Base-by-base conservation (phyloP, 1,140 invertebrate genomes). In the Pseudomyrmex dendroicus region DNA sequence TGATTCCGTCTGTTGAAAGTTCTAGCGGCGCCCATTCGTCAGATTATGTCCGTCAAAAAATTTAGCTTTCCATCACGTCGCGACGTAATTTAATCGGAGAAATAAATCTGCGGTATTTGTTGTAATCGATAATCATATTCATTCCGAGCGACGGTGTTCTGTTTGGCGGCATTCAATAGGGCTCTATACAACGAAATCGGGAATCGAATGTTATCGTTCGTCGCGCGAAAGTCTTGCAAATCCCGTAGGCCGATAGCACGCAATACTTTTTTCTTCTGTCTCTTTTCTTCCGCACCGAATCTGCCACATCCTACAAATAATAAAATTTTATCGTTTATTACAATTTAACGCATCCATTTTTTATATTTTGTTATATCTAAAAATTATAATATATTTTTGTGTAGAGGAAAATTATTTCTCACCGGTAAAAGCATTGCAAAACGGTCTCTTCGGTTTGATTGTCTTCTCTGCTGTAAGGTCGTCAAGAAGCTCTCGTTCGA, bases 351-450 rank as follows among this genome's bases (percentile, higher is more conserved):
- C 3, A 7, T 44, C 15, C 46, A 57, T 20, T 52, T 52, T 7
- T 68, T 22, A 56, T 66, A 48, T 17, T 17, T 66, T 22, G 15
- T 54, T 15, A 22, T 56, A 56, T 68, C 17, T 25, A 0, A 2
- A 56, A 5, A 44, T 4, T 61, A 52, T 62, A 52, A 10, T 78
- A 35, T 5, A 73, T 22, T 4, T 3, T 4, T 73, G 13, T 15
- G 15, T 22, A 64, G 57, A 52, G 15, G n/a, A 59, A 59, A 35
- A 48, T 50, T 61, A 48, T 15, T 15, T 54, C 72, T 87, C 59
- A 91, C 92, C 92, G 0, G 91, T 92, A 66, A 92, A 92, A 22
- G 91, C 90, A 67, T 92, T 92, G 84, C 92, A 92, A 61, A 92
- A 92, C 15, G 92, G 92, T 85, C 91, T 88, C 66, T 92, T 92